A percentile compares a stretch with the other conserved stretches of the same genome.
Conservation (phyloP, 2,797 vertebrate genomes). For the Sebastes hopkinsi region DNA sequence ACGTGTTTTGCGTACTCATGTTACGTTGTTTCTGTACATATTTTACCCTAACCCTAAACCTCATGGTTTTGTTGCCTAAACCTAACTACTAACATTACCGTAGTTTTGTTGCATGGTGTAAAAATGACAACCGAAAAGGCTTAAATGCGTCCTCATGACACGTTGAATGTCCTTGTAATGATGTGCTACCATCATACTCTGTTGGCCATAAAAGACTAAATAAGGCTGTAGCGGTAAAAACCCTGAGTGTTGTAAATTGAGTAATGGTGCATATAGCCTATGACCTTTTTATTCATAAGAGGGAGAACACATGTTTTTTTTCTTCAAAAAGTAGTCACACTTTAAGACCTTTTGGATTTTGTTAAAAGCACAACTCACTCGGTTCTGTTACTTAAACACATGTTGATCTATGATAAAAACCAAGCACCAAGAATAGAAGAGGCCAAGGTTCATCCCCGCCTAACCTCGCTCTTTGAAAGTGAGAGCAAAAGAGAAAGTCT, state of each 20-base stretch:
- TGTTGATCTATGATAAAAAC: constrained; percentile 5
- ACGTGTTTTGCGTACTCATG: too few relatives aligned
- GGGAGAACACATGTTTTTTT: neutral
- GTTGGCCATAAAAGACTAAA: neutral
- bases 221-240: neutral
- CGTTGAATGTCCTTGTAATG: too few relatives aligned
- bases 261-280: neutral
- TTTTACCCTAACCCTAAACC: too few relatives aligned
- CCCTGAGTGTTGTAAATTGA: neutral
- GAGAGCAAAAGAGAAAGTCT: constrained; percentile 10
- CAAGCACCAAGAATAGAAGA: constrained; percentile 2
- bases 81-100: too few relatives aligned
- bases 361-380: neutral
- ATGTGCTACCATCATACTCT: neutral
- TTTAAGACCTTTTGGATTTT: neutral
- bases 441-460: neutral
- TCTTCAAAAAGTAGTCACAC: neutral
- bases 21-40: too few relatives aligned
- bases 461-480: constrained; percentile 23
- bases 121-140: too few relatives aligned
- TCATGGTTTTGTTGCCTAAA: too few relatives aligned
- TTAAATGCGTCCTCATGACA: too few relatives aligned
- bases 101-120: too few relatives aligned
- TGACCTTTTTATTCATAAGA: neutral
- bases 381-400: neutral